phyloP scores from a whole-genome alignment of 2,113 vertebrate genomes.

The Corydoras sp. region DNA sequence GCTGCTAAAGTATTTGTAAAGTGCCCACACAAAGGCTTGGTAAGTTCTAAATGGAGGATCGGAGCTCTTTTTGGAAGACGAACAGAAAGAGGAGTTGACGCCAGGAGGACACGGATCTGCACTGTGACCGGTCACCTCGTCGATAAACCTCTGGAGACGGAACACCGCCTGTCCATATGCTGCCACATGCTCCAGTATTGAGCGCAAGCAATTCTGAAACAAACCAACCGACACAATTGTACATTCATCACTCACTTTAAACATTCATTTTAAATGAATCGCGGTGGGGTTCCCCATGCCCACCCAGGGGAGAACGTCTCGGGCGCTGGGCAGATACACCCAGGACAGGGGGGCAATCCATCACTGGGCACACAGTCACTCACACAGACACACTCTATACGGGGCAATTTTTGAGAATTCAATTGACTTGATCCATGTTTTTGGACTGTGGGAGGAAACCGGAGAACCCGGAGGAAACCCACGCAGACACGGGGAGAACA shows the following conservation, averaged over 20 bases:
- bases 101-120: conserved; percentile 68
- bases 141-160: conserved; percentile 90
- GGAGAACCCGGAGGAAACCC: no score
- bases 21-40: conserved; percentile 95
- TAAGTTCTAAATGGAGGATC: conserved; percentile 94
- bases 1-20: conserved; percentile 89
- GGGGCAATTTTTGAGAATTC: no score
- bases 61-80: conserved; percentile 68
- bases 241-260: neutral
- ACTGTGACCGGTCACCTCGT: conserved; percentile 87
- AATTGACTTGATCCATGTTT: no score
- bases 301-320: no score
- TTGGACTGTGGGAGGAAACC: no score
- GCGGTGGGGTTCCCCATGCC: no score
- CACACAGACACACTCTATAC: no score
- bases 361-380: no score
- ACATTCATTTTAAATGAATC: no score
- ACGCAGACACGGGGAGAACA: no score
- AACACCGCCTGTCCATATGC: conserved; percentile 90
- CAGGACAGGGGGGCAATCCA: no score
- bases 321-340: no score
- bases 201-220: conserved; percentile 79
- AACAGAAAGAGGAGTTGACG: conserved; percentile 56
- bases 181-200: conserved; percentile 86
- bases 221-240: neutral